Conservation (phyloP, 1,140 invertebrate species). For the Ctenoplectra terminalis region DNA sequence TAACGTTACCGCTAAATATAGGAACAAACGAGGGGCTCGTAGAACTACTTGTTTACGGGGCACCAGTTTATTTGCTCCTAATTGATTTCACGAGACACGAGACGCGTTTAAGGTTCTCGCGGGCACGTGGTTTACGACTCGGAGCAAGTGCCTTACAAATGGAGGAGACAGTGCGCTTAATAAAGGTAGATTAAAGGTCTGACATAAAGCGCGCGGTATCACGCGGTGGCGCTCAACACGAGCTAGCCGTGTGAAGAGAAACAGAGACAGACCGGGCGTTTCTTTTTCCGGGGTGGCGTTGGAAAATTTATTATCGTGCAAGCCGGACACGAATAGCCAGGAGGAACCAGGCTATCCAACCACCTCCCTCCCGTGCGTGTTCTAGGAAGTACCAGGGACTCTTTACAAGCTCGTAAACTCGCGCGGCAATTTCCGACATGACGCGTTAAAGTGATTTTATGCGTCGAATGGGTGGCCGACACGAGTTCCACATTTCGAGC, state of each 20-base stretch:
- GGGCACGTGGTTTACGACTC: slow-evolving; percentile 45
- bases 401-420: slow-evolving; percentile 55
- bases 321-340: slow-evolving; percentile 38
- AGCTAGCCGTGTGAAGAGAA: not conserved
- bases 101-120: slow-evolving; percentile 29
- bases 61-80: slow-evolving; percentile 43
- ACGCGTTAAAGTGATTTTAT: slow-evolving; percentile 49
- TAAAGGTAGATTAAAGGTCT: slow-evolving; percentile 50
- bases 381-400: slow-evolving; percentile 41
- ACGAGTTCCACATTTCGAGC: slow-evolving; percentile 51
- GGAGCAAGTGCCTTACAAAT: slow-evolving; percentile 44
- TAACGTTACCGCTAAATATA: slow-evolving; percentile 25
- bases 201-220: slow-evolving; percentile 21
- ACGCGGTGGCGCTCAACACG: not conserved
- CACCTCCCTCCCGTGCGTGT: slow-evolving; percentile 3
- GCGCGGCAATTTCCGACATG: slow-evolving; percentile 37
- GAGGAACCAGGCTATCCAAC: slow-evolving; percentile 11
- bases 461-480: slow-evolving; percentile 38
- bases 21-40: slow-evolving; percentile 13
- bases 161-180: slow-evolving; percentile 42
- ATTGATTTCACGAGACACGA: slow-evolving; percentile 51
- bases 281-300: not conserved
- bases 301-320: slow-evolving; percentile 39
- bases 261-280: not conserved
- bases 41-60: slow-evolving; percentile 30